Conservation (phyloP, 2,797 vertebrate genomes). For the Setipinna tenuifilis region DNA sequence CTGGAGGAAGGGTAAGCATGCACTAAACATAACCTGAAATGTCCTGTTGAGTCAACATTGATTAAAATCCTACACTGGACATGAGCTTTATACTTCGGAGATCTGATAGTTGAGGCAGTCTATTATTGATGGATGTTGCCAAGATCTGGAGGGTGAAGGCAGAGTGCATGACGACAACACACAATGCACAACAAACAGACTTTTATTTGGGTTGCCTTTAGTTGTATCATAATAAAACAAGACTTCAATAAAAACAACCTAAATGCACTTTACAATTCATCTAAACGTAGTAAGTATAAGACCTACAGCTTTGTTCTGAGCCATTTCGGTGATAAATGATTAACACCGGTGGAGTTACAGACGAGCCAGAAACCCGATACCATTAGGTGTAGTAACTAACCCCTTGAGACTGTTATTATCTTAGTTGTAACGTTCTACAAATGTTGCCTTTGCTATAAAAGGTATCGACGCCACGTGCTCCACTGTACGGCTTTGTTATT, state of each 20-base stretch:
- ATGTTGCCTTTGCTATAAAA: background rate
- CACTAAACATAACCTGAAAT: background rate
- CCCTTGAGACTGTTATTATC: background rate
- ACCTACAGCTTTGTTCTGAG: background rate
- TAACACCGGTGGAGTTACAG: background rate
- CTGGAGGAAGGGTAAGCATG: constrained; percentile 16
- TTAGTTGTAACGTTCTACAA: background rate
- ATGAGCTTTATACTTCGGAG: background rate
- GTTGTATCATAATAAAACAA: background rate
- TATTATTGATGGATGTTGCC: background rate
- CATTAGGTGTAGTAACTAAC: background rate
- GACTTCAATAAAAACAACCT: background rate
- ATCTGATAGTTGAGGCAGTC: background rate
- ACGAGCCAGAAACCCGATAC: background rate
- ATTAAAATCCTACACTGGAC: background rate
- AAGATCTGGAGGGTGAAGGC: background rate
- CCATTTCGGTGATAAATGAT: background rate
- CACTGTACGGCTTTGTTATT: background rate
- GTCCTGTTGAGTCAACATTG: too few relatives aligned
- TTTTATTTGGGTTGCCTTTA: background rate
- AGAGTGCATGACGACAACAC: background rate
- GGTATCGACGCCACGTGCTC: constrained; percentile 11
- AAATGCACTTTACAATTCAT: background rate
- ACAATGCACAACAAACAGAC: background rate
- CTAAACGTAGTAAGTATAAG: background rate